phyloP scores from a whole-genome alignment of 2,888 invertebrate species.

The Chalcosyrphus nemorum region DNA sequence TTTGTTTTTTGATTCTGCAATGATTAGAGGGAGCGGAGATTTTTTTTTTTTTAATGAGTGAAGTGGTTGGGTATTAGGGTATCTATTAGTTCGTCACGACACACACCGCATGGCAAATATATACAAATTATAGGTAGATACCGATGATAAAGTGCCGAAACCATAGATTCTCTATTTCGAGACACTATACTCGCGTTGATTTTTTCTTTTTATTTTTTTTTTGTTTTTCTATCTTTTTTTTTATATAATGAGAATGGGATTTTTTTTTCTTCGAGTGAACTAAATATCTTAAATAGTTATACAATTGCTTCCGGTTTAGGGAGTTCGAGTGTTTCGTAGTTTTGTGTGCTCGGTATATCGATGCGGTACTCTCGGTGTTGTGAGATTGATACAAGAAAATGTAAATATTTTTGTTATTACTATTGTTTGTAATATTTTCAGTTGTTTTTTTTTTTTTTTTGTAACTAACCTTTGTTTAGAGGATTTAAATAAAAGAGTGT shows the following conservation, averaged over 20 bases:
- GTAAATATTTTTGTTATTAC: constrained; percentile 58
- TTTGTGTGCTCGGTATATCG: constrained; percentile 48
- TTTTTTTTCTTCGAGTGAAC: constrained; percentile 57
- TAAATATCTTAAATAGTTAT: constrained; percentile 70
- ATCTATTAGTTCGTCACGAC: constrained; percentile 8
- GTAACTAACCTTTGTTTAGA: constrained; percentile 24
- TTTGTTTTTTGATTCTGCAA: constrained; percentile 40
- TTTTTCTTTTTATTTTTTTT: constrained; percentile 14
- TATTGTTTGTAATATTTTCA: neutral
- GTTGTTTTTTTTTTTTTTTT: neutral
- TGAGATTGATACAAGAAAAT: constrained; percentile 58
- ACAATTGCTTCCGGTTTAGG: constrained; percentile 69
- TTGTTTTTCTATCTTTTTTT: constrained; percentile 24
- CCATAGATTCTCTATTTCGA: constrained; percentile 62
- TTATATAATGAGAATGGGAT: constrained; percentile 55
- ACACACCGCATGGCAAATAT: constrained; percentile 51
- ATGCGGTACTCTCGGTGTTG: constrained; percentile 49
- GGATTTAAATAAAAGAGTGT: neutral
- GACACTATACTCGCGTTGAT: constrained; percentile 23
- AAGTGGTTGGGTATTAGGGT: constrained; percentile 17
- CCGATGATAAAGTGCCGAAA: constrained; percentile 64
- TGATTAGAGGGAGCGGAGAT: constrained; percentile 36
- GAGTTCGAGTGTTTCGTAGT: constrained; percentile 52
- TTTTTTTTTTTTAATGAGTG: constrained; percentile 49
- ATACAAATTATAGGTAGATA: constrained; percentile 53